Percentiles rank a stretch among this genome's conserved stretches.
These are phyloP conservation scores for Gambelia wislizenii DNA, from an alignment of 2,797 vertebrate genomes.

Conservation along the genomic window DNA sequence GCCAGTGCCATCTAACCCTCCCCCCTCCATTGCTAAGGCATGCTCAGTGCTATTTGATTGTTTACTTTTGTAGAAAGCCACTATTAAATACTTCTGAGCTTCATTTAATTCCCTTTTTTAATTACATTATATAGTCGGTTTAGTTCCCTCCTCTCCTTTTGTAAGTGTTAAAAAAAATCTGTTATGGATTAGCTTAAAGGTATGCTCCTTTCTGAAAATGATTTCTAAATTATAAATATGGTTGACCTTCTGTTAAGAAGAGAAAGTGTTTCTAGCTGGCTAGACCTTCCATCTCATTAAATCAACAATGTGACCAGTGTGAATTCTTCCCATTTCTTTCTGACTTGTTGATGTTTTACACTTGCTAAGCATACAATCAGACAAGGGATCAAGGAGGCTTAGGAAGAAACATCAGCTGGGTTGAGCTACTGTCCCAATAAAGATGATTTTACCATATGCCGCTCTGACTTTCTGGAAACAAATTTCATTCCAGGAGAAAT, in stretches of 20 bases:
- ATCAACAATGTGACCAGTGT: background rate
- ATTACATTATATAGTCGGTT: conserved; percentile 51
- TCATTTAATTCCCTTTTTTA: conserved; percentile 69
- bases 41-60: conserved; percentile 20
- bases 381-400: conserved; percentile 73
- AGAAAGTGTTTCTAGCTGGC: conserved; percentile 10
- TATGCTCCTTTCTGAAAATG: conserved; percentile 28
- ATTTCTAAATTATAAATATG: conserved; percentile 21
- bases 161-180: conserved; percentile 28
- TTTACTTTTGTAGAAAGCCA: conserved; percentile 54
- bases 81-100: conserved; percentile 64
- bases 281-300: conserved; percentile 40
- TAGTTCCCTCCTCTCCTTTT: background rate
- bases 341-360: conserved; percentile 43
- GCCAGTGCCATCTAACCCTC: conserved; percentile 18
- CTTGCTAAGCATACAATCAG: conserved; percentile 65
- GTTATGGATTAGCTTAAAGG: conserved; percentile 32
- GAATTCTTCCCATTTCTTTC: conserved; percentile 36
- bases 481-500: conserved; percentile 40
- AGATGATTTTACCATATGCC: conserved; percentile 58
- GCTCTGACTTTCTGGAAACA: conserved; percentile 50
- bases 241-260: conserved; percentile 41
- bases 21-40: background rate
- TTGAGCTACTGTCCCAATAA: conserved; percentile 60
- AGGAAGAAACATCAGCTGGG: conserved; percentile 69